Evolutionary conservation across 2,113 vertebrate species (phyloP).

Genomic region (Nothoprocta perdicaria): DNA sequence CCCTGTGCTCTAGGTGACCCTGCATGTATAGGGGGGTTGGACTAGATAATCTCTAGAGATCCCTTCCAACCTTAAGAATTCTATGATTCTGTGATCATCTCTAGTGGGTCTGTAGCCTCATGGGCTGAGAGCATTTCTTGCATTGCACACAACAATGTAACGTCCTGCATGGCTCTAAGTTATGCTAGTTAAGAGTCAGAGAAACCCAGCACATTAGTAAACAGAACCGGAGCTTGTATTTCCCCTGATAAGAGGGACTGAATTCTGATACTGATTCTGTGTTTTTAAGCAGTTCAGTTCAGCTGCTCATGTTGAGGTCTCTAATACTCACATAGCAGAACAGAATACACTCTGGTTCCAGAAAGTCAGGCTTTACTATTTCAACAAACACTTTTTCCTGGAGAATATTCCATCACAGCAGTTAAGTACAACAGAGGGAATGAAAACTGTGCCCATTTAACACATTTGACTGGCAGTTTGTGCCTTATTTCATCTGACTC

Average conservation of each 20-base stretch:
- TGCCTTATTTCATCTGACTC: neutral
- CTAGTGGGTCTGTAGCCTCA: rapidly evolving
- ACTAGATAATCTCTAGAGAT: too few species aligned
- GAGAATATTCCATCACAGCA: neutral
- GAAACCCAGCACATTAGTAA: neutral
- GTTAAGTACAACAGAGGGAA: neutral
- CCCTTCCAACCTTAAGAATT: too few species aligned
- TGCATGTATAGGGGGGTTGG: too few species aligned
- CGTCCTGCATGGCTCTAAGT: neutral
- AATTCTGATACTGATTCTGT: too few species aligned
- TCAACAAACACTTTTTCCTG: neutral
- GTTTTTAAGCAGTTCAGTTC: neutral
- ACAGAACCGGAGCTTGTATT: neutral
- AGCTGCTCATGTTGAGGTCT: neutral
- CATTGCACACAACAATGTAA: neutral
- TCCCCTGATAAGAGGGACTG: neutral
- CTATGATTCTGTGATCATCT: too few species aligned
- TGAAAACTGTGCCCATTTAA: rapidly evolving
- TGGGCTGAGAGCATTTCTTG: neutral
- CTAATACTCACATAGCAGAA: neutral
- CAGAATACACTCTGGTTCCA: neutral
- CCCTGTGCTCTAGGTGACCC: too few species aligned
- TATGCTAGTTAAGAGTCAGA: neutral
- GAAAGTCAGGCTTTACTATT: neutral
- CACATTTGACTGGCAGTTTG: neutral